Evolutionary conservation across 2,797 vertebrate genomes (phyloP), one percentile per base, ranked within the genome.

Genomic region (Brachyalestes nurse): DNA sequence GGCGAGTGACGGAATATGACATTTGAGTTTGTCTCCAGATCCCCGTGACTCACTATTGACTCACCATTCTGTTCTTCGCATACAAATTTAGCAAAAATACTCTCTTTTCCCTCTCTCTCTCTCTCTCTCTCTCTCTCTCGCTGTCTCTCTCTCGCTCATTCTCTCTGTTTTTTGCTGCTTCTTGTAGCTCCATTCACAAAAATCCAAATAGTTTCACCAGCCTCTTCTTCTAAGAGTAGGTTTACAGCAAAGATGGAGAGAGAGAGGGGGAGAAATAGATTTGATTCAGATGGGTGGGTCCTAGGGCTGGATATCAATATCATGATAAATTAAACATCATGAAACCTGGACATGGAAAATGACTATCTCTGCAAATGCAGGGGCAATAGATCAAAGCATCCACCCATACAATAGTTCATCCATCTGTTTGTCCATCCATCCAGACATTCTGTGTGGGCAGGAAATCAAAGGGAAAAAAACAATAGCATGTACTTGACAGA

Each of bases 41-140:
- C 69, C 53, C 67, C 38, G 66, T 86, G 87, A 87, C 82, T 88
- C 82, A 88, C 80, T 69, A 62, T 75, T 84, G 82, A 85, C 83
- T 85, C 87, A 88, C 76, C 70, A 75, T 83, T 82, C 77, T 64
- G 45, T 17, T 71, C 70, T 81, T 64, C n/a, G 42, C 70, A 72
- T 83, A 80, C 74, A 75, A 47, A 86, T 79, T 55, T 75, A 79
- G 67, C 79, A 73, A 66, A 38, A 57, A 67, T 16, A 21, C 58
- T 28, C 65, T 60, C 75, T 69, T 40, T 23, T 25, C 47, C 21
- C 38, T 42, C 73, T 75, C 40, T 34, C 45, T 42, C 51, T 34
- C 53, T 23, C 77, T 58, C 72, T 55, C 53, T 64, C 28, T 49
- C 71, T 23, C 49, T 28, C 49, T 25, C 64, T n/a, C n/a, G n/a